These are phyloP conservation scores for Morone chrysops DNA, from an alignment of 2,113 vertebrate genomes.

Conservation along the genomic window DNA sequence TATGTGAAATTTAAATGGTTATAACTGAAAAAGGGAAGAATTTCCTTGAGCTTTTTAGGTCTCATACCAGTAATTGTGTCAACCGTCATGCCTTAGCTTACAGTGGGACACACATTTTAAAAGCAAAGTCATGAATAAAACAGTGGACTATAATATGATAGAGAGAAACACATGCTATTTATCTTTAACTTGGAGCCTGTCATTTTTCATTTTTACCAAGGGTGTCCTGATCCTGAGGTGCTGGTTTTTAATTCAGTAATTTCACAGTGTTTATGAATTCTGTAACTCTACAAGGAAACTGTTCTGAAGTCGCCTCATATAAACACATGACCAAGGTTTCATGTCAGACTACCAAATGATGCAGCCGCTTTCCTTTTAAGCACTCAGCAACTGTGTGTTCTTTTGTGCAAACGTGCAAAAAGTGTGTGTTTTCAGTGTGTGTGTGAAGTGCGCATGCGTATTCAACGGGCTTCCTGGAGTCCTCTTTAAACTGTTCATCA, in stretches of 20 bases:
- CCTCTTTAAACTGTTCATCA: constrained; percentile 87
- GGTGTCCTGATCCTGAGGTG: not conserved
- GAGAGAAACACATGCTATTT: constrained; percentile 1
- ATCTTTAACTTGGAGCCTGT: constrained; percentile 3
- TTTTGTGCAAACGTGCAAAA: constrained; percentile 60
- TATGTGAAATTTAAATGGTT: not conserved
- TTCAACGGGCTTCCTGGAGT: constrained; percentile 72
- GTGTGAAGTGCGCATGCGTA: constrained; percentile 42
- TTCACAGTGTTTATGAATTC: constrained; percentile 12
- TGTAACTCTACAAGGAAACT: constrained; percentile 4
- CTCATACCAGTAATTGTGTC: constrained; percentile 1
- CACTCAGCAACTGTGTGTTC: constrained; percentile 57
- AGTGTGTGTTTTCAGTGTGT: not conserved
- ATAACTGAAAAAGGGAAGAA: not conserved
- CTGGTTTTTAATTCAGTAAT: not conserved
- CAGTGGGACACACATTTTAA: constrained; percentile 39
- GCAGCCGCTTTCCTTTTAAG: constrained; percentile 56
- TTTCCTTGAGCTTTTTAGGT: constrained; percentile 13
- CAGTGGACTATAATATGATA: not conserved
- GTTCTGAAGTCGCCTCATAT: constrained; percentile 27
- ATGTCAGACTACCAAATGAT: constrained; percentile 68
- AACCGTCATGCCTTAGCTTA: constrained; percentile 5
- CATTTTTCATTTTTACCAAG: not conserved
- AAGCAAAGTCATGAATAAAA: constrained; percentile 46
- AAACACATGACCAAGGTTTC: constrained; percentile 39